Evolutionary conservation across 2,113 vertebrate species (phyloP).

Genomic region (Cervus canadensis): DNA sequence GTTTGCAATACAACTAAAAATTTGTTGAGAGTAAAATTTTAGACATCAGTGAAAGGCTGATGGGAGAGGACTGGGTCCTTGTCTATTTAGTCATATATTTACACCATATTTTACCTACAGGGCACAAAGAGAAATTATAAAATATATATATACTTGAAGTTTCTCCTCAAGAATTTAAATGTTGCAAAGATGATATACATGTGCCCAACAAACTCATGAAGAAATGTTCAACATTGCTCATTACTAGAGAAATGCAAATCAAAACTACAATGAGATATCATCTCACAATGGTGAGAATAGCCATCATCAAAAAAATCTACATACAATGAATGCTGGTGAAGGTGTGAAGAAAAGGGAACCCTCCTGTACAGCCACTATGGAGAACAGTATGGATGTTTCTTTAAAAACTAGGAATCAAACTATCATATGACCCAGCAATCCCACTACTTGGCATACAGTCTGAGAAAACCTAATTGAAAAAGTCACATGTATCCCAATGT

Average conservation of each 20-base stretch:
- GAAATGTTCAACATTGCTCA: not conserved
- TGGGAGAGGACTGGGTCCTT: not conserved
- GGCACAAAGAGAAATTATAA: not conserved
- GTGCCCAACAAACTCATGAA: not conserved
- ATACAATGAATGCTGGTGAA: not conserved
- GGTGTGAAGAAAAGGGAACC: not conserved
- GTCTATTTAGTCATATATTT: not conserved
- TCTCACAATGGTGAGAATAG: not conserved
- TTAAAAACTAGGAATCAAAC: not conserved
- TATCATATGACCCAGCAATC: not conserved
- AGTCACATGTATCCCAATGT: not conserved
- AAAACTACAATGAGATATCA: not conserved
- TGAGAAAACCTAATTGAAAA: not conserved
- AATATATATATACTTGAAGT: not conserved
- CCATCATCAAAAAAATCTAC: not conserved
- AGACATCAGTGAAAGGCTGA: not conserved
- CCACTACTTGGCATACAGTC: not conserved
- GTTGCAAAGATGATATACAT: not conserved
- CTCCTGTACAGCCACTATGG: not conserved
- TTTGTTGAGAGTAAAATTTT: not conserved
- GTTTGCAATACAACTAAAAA: not conserved
- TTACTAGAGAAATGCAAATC: not conserved
- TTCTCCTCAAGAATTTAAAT: not conserved
- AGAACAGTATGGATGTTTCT: not conserved
- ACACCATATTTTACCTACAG: not conserved